Conservation (phyloP, 2,888 invertebrate species). For the Scaptomyza tumidula region DNA sequence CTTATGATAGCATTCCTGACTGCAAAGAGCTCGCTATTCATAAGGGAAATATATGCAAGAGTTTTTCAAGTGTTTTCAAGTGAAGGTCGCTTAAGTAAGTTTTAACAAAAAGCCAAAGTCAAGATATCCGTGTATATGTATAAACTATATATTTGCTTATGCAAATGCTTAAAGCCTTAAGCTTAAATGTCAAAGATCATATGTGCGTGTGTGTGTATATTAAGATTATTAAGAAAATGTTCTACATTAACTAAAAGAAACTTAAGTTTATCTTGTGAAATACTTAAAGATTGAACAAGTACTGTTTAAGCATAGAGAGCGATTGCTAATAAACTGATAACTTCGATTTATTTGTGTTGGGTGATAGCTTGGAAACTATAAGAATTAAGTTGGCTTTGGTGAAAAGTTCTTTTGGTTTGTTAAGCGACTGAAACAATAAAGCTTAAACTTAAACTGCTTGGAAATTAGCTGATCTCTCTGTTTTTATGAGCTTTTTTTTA, state of each 20-base stretch:
- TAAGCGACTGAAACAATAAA: too few species aligned
- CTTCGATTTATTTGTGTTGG: too few species aligned
- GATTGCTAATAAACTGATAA: too few species aligned
- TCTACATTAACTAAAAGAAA: too few species aligned
- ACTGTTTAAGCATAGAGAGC: too few species aligned
- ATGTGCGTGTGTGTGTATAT: neutral
- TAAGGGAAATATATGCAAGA: slow-evolving; percentile 51
- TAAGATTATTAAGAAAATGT: too few species aligned
- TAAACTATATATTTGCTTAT: slow-evolving; percentile 3
- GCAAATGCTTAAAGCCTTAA: slow-evolving; percentile 18
- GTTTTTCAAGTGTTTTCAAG: slow-evolving; percentile 57
- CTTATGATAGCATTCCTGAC: slow-evolving; percentile 28
- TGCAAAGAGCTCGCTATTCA: slow-evolving; percentile 40
- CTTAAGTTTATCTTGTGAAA: too few species aligned
- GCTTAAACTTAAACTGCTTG: too few species aligned
- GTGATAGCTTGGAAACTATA: too few species aligned
- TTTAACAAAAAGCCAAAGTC: slow-evolving; percentile 40
- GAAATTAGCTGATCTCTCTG: neutral
- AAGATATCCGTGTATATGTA: slow-evolving; percentile 24
- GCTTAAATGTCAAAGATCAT: slow-evolving; percentile 16
- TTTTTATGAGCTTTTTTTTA: neutral
- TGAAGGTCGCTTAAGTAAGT: slow-evolving; percentile 73
- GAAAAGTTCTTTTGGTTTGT: too few species aligned
- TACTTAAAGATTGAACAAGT: too few species aligned
- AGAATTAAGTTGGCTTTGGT: too few species aligned